Evolutionary conservation across 2,888 invertebrate species (phyloP).

Genomic region (Drosophila kokeensis): DNA sequence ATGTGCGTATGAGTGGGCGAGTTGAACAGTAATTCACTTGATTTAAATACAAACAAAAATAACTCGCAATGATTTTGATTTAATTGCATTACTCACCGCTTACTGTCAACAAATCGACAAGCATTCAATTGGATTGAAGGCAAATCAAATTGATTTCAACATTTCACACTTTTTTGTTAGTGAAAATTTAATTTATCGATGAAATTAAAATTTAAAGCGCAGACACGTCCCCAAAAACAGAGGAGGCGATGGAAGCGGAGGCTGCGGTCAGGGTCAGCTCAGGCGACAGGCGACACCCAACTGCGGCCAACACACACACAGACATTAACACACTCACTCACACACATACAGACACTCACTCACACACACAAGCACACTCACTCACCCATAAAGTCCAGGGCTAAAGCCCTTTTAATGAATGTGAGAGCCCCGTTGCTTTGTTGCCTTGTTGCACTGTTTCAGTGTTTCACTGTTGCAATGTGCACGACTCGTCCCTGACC

Average conservation of each 20-base stretch:
- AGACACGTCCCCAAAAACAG: constrained; percentile 13
- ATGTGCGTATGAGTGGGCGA: constrained; percentile 41
- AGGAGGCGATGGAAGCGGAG: not conserved
- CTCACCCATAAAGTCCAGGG: constrained; percentile 34
- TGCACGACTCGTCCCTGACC: constrained; percentile 5
- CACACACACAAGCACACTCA: not conserved
- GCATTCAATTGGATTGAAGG: constrained; percentile 77
- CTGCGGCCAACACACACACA: constrained; percentile 8
- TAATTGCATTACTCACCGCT: constrained; percentile 77
- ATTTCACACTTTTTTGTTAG: constrained; percentile 59
- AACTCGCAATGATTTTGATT: constrained; percentile 76
- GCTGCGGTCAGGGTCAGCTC: not conserved
- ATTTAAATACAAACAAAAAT: constrained; percentile 71
- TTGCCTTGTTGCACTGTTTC: constrained; percentile 27
- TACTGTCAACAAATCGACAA: constrained; percentile 77
- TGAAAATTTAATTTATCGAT: constrained; percentile 43
- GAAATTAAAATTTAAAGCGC: constrained; percentile 59
- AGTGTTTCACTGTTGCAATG: constrained; percentile 19
- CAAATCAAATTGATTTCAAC: constrained; percentile 78
- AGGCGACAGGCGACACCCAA: not conserved
- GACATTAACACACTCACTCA: too few species aligned
- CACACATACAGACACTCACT: constrained; percentile 15
- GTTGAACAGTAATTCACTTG: constrained; percentile 64
- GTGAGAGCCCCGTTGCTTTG: constrained; percentile 65
- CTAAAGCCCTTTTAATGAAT: constrained; percentile 73